Percentiles rank a stretch among this genome's conserved stretches.
These are phyloP conservation scores for Epinotia brunnichana DNA, from an alignment of 2,888 invertebrate species.

Conservation along the genomic window DNA sequence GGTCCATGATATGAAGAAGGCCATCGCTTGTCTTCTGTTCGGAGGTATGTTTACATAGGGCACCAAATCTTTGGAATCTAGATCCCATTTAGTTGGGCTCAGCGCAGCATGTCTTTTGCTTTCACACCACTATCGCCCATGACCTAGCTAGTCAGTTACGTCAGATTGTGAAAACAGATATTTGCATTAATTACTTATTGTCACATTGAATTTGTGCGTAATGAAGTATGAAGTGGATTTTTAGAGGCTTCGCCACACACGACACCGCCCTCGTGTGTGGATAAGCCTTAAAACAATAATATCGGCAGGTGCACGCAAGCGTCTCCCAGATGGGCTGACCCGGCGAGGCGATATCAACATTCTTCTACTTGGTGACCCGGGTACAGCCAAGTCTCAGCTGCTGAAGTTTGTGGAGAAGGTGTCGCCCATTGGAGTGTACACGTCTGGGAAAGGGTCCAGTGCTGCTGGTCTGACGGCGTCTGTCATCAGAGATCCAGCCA, in stretches of 20 bases:
- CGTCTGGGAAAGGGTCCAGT: slow-evolving; percentile 99
- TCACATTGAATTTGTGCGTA: too few species aligned
- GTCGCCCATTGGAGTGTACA: slow-evolving; percentile 96
- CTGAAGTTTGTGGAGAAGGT: slow-evolving; percentile 98
- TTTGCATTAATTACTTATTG: too few species aligned
- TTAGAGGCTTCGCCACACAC: too few species aligned
- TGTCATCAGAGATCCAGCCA: slow-evolving; percentile 95
- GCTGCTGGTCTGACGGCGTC: slow-evolving; percentile 99
- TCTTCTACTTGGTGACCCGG: slow-evolving; percentile 97
- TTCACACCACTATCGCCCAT: too few species aligned
- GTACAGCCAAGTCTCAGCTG: slow-evolving; percentile 99
- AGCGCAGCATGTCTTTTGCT: too few species aligned
- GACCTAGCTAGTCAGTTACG: too few species aligned
- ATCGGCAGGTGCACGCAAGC: slow-evolving; percentile 88
- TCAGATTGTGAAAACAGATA: too few species aligned
- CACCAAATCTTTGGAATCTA: too few species aligned
- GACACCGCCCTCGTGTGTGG: too few species aligned
- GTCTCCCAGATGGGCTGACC: slow-evolving; percentile 96
- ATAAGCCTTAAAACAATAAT: background rate
- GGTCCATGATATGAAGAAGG: slow-evolving; percentile 96
- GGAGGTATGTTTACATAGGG: slow-evolving; percentile 85
- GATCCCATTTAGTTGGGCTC: too few species aligned
- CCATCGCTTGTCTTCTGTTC: slow-evolving; percentile 96
- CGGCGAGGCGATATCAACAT: slow-evolving; percentile 99
- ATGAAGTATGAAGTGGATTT: too few species aligned